phyloP scores from a whole-genome alignment of 2,113 vertebrate genomes.

The Toxotes chatareus region DNA sequence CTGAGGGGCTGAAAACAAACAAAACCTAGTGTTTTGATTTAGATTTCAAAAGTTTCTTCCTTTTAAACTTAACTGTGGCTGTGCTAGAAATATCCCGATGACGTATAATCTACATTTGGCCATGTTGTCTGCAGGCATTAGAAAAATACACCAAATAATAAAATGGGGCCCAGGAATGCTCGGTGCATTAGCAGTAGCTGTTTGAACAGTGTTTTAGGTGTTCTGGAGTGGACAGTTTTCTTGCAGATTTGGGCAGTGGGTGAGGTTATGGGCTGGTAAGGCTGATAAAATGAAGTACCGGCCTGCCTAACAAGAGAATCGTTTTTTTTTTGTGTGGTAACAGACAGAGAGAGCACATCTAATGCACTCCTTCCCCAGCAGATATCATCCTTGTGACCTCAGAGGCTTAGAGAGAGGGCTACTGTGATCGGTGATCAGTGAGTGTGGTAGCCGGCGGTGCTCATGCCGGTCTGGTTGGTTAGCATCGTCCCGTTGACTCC shows the following conservation, averaged over 20 bases:
- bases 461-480: conserved; percentile 90
- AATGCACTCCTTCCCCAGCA: conserved; percentile 61
- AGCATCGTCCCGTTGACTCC: conserved; percentile 92
- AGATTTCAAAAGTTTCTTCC: conserved; percentile 14
- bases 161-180: conserved; percentile 62
- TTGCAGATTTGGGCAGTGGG: conserved; percentile 72
- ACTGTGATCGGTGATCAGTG: conserved; percentile 84
- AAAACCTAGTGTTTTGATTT: conserved; percentile 32
- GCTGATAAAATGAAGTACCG: conserved; percentile 57
- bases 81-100: conserved; percentile 52
- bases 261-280: conserved; percentile 59
- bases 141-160: conserved; percentile 68
- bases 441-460: conserved; percentile 92
- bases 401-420: conserved; percentile 42
- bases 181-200: conserved; percentile 60
- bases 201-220: conserved; percentile 59
- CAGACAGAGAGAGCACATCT: conserved; percentile 64
- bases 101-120: conserved; percentile 64
- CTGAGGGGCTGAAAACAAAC: conserved; percentile 57
- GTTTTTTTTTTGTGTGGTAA: conserved; percentile 56
- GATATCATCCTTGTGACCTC: conserved; percentile 63
- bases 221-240: conserved; percentile 44
- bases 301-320: conserved; percentile 67
- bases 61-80: conserved; percentile 58
- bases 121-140: conserved; percentile 48